These are phyloP conservation scores for Caranx melampygus DNA, from an alignment of 2,113 vertebrate species.

Conservation along the genomic window DNA sequence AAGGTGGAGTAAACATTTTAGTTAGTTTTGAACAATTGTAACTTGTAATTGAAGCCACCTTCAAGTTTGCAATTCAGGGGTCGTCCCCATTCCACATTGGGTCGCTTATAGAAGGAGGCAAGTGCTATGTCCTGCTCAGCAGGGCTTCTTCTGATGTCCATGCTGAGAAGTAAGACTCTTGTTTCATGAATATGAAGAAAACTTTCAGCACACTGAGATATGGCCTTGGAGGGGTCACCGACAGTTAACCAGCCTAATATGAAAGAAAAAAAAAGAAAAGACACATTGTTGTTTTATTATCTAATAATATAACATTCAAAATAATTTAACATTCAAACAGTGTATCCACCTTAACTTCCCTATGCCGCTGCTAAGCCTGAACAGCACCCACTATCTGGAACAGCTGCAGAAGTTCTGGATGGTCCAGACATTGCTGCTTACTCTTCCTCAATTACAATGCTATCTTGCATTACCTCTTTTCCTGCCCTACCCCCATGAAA, in stretches of 20 bases:
- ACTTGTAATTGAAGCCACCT: constrained; percentile 5
- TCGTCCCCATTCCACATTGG: constrained; percentile 43
- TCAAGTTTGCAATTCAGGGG: constrained; percentile 22
- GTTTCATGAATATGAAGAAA: neutral
- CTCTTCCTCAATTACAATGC: constrained; percentile 26
- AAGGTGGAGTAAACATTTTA: neutral
- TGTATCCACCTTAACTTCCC: constrained; percentile 10
- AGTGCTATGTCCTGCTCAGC: too few species aligned
- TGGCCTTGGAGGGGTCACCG: constrained; percentile 11
- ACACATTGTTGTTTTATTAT: neutral
- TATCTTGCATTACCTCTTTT: constrained; percentile 27
- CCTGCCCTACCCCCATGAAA: constrained; percentile 26
- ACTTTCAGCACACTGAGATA: neutral
- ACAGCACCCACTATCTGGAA: constrained; percentile 33
- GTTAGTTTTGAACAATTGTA: neutral
- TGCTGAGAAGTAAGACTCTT: constrained; percentile 33
- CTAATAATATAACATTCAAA: neutral
- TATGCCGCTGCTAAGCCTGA: constrained; percentile 1
- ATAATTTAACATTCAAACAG: neutral
- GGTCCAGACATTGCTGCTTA: constrained; percentile 37
- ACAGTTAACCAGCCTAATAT: constrained; percentile 12
- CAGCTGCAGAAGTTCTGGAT: constrained; percentile 11
- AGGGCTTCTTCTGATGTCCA: constrained; percentile 34
- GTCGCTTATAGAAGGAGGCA: neutral
- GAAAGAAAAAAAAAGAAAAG: neutral